phyloP scores from a whole-genome alignment of 2,888 invertebrate species.

The Limnephilus lunatus region DNA sequence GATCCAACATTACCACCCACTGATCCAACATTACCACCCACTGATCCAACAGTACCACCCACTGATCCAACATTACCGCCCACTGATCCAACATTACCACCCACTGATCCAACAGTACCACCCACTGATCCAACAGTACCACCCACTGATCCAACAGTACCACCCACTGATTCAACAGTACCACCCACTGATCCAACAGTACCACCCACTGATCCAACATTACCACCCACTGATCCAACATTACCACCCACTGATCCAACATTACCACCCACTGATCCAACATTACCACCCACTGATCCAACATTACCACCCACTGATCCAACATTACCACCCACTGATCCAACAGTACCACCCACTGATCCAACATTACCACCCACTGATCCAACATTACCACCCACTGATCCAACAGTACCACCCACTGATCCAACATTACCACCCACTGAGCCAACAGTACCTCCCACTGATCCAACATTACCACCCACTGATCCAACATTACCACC shows the following conservation, averaged over 20 bases:
- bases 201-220: background rate
- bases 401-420: background rate
- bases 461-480: background rate
- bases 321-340: background rate
- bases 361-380: background rate
- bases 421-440: background rate
- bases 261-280: background rate
- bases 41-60: background rate
- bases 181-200: slow-evolving; percentile 57
- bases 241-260: slow-evolving; percentile 55
- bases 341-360: background rate
- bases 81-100: background rate
- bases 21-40: background rate
- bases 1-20: background rate
- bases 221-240: slow-evolving; percentile 16
- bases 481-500: background rate
- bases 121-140: slow-evolving; percentile 8
- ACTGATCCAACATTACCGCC: background rate
- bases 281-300: background rate
- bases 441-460: background rate
- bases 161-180: slow-evolving; percentile 30
- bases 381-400: background rate
- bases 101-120: background rate
- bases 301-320: background rate
- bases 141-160: slow-evolving; percentile 56